Conservation (phyloP, 2,113 vertebrate species). For the Ibidorhyncha struthersii region DNA sequence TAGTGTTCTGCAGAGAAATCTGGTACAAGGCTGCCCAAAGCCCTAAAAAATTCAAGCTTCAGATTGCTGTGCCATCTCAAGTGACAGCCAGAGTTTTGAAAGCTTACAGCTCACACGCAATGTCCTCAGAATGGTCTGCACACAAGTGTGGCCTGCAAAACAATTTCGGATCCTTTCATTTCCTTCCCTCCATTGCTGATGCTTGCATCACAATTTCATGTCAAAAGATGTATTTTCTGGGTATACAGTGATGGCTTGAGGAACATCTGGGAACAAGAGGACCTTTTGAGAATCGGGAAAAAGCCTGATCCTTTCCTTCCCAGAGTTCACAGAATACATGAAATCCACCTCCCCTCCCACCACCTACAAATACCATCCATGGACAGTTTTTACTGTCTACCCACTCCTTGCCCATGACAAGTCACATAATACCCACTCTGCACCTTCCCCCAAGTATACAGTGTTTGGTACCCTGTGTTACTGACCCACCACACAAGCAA, state of each 20-base stretch:
- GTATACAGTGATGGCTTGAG: background rate
- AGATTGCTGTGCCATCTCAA: background rate
- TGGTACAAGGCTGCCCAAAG: background rate
- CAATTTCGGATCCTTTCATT: background rate
- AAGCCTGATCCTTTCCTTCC: background rate
- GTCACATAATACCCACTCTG: background rate
- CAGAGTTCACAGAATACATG: background rate
- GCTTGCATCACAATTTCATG: background rate
- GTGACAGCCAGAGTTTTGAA: background rate
- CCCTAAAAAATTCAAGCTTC: background rate
- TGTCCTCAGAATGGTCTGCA: background rate
- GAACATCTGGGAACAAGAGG: background rate
- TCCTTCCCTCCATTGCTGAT: background rate
- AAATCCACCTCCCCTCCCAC: background rate
- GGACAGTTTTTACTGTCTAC: background rate
- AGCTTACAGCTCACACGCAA: background rate
- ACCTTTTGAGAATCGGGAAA: background rate
- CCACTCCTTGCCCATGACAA: background rate
- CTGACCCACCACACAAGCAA: background rate
- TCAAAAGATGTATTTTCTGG: background rate
- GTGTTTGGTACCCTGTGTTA: background rate
- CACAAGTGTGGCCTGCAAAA: background rate
- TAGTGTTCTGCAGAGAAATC: slow-evolving; percentile 29
- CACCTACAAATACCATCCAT: background rate
- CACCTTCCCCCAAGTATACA: background rate